Base-by-base conservation (phyloP, 1,140 invertebrate genomes). In the Ptiloglossa arizonensis region DNA sequence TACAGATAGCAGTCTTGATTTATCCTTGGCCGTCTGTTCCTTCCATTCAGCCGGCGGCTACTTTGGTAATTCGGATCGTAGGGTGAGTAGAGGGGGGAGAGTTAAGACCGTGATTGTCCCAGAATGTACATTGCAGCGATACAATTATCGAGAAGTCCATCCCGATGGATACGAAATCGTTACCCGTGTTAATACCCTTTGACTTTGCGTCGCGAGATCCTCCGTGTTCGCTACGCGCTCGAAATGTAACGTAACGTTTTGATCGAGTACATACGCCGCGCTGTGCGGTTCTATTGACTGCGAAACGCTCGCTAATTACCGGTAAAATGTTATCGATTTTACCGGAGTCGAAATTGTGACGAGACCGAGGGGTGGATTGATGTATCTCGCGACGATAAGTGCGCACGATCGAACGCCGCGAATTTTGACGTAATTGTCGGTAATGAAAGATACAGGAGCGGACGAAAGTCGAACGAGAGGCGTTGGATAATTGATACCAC, bases 1-100 rank as follows among this genome's bases (percentile, higher is more conserved):
- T 66, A 44, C 59, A 50, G 82, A 85, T 86, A 86, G 52, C 38
- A 29, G 85, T 86, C 83, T 85, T 85, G 79, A 86, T 85, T 85
- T 85, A 85, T 82, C 66, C 57, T 54, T 35, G 60, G 60, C 56
- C 64, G 69, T 79, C 70, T 63, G 66, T 67, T 46, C 38, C 19
- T 71, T 32, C 41, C 59, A 60, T 68, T 48, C 29, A 32, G 38
- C 64, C 66, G 13, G 32, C n/a, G 52, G 64, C 68, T 63, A 57
- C 72, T 67, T 32, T n/a, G 54, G 38, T 74, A 72, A 74, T 79
- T 74, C 60, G 73, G 44, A 72, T 19, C 19, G 22, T 22, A 41
- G 17, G 38, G n/a, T n/a, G n/a, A n/a, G n/a, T n/a, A n/a, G n/a
- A n/a, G n/a, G n/a, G n/a, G n/a, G n/a, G n/a, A n/a, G n/a, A n/a